These are phyloP conservation scores for Belgica antarctica DNA, from an alignment of 2,888 invertebrate genomes.

Conservation along the genomic window DNA sequence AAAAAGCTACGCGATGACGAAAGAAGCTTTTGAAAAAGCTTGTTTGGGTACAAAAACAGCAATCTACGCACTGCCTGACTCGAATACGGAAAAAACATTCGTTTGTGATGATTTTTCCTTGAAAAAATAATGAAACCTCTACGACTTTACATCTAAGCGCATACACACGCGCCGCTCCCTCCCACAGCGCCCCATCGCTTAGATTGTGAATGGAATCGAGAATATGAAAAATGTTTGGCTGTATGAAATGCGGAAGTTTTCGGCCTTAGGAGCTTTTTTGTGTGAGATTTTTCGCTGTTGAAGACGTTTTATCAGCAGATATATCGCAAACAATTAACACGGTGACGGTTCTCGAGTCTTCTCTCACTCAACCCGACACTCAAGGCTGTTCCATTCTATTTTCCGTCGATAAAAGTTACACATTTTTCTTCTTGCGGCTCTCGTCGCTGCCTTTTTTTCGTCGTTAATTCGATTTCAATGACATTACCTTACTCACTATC, in stretches of 20 bases:
- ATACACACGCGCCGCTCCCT: neutral
- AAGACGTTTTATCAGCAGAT: neutral
- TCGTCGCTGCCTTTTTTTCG: neutral
- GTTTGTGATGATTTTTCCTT: slow-evolving; percentile 6
- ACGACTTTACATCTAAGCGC: too few species aligned
- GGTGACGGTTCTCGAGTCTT: slow-evolving; percentile 3
- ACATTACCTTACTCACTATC: slow-evolving; percentile 44
- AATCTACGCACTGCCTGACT: neutral
- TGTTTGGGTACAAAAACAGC: neutral
- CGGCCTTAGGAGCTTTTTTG: neutral
- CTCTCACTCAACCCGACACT: slow-evolving; percentile 26
- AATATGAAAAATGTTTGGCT: neutral
- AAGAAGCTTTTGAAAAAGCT: slow-evolving; percentile 5
- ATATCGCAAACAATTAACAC: neutral
- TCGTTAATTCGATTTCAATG: slow-evolving; percentile 39
- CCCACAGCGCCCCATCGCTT: neutral
- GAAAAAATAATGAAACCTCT: neutral
- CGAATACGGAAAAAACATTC: slow-evolving; percentile 5
- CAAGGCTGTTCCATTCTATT: slow-evolving; percentile 40
- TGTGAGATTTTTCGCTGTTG: too few species aligned
- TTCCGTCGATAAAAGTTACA: neutral
- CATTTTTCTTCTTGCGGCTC: slow-evolving; percentile 4
- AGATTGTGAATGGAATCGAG: slow-evolving; percentile 12
- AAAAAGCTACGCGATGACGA: slow-evolving; percentile 5
- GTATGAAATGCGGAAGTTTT: slow-evolving; percentile 33